Evolutionary conservation across 2,113 vertebrate genomes (phyloP).

Genomic region (Elephas maximus): DNA sequence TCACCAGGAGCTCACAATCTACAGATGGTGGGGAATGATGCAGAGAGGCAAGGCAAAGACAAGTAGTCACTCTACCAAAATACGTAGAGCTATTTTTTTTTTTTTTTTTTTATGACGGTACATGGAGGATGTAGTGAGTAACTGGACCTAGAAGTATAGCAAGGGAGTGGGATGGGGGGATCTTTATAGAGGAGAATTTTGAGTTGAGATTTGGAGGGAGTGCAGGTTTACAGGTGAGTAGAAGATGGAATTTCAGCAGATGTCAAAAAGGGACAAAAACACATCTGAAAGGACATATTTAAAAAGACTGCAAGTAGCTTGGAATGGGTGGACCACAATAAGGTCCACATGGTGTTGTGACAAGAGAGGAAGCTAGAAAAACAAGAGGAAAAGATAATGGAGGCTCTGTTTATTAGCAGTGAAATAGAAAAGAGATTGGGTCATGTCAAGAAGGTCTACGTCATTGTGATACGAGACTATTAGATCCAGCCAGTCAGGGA

Average conservation of each 20-base stretch:
- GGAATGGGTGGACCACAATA: not conserved
- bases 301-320: not conserved
- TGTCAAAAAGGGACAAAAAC: not conserved
- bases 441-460: not conserved
- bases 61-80: not conserved
- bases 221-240: not conserved
- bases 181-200: not conserved
- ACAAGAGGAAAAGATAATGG: not conserved
- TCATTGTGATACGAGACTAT: not conserved
- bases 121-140: not conserved
- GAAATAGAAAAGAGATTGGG: not conserved
- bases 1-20: not conserved
- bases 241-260: not conserved
- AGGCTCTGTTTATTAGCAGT: not conserved
- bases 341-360: not conserved
- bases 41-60: not conserved
- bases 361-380: not conserved
- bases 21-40: not conserved
- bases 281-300: not conserved
- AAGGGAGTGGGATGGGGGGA: not conserved
- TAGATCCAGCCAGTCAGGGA: not conserved
- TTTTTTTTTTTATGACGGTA: no score
- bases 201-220: not conserved
- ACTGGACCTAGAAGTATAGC: not conserved
- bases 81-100: not conserved